These are phyloP conservation scores for Typhlichthys eigenmanni DNA, from an alignment of 2,797 vertebrate genomes.

Conservation along the genomic window DNA sequence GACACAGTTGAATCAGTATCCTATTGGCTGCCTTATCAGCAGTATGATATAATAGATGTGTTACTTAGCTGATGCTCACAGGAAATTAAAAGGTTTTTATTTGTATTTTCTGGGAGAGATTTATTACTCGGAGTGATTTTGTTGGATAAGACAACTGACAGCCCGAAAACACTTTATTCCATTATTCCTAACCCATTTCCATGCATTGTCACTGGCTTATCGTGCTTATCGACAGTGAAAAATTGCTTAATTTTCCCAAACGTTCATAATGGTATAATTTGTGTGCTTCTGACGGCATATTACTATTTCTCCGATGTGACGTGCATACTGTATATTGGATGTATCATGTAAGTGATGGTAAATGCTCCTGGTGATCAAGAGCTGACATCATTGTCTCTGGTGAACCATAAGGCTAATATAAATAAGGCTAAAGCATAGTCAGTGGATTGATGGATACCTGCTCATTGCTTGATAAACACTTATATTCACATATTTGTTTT, in stretches of 20 bases:
- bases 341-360: background rate
- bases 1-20: conserved; percentile 58
- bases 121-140: background rate
- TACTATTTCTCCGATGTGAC: background rate
- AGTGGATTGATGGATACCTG: background rate
- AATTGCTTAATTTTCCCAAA: background rate
- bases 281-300: background rate
- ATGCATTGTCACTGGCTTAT: background rate
- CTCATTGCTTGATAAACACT: background rate
- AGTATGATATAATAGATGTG: conserved; percentile 23
- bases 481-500: too few species aligned
- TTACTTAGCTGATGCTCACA: conserved; percentile 16
- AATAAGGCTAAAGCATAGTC: too few species aligned
- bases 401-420: background rate
- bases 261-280: background rate
- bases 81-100: conserved; percentile 51
- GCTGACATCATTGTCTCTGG: background rate
- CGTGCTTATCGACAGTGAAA: background rate
- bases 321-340: background rate
- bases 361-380: background rate
- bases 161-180: too few species aligned
- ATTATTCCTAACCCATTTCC: background rate
- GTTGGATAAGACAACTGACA: background rate
- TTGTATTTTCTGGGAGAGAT: conserved; percentile 20
- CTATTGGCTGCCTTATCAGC: conserved; percentile 23